phyloP scores from a whole-genome alignment of 2,113 vertebrate genomes.

The Eira barbara region DNA sequence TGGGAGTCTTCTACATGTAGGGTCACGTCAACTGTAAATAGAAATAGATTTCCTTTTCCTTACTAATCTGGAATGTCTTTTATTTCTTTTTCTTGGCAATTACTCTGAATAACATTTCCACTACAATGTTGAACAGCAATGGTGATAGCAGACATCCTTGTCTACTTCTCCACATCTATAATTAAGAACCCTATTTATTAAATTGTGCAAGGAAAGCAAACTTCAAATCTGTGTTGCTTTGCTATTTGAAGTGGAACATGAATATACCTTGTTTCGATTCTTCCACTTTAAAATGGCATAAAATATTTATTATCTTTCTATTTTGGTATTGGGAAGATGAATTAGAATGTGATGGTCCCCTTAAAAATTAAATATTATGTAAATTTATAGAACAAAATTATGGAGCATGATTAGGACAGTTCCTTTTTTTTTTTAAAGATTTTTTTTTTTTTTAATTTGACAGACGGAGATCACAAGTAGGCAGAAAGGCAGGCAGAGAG shows the following conservation, averaged over 20 bases:
- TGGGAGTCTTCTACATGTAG: not conserved
- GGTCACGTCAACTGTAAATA: not conserved
- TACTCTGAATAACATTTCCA: not conserved
- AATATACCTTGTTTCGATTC: not conserved
- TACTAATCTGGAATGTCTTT: not conserved
- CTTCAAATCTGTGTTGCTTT: not conserved
- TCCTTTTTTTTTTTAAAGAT: not conserved
- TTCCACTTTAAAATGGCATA: conserved; percentile 8
- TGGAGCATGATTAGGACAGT: not conserved
- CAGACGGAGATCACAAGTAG: too few species aligned
- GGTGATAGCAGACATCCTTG: not conserved
- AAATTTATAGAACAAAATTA: conserved; percentile 37
- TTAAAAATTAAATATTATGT: conserved; percentile 59
- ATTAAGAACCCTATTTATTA: not conserved
- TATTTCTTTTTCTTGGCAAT: not conserved
- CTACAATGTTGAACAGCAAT: not conserved
- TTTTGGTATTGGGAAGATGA: conserved; percentile 26
- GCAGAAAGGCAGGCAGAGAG: too few species aligned
- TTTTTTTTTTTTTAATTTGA: too few species aligned
- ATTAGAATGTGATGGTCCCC: conserved; percentile 37
- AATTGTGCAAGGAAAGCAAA: not conserved
- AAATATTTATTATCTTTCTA: conserved; percentile 56
- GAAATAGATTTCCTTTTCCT: not conserved
- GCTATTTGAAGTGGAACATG: not conserved
- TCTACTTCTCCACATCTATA: not conserved